These are phyloP conservation scores for Cheiracanthium punctorium DNA, from an alignment of 2,888 invertebrate species.

Conservation along the genomic window DNA sequence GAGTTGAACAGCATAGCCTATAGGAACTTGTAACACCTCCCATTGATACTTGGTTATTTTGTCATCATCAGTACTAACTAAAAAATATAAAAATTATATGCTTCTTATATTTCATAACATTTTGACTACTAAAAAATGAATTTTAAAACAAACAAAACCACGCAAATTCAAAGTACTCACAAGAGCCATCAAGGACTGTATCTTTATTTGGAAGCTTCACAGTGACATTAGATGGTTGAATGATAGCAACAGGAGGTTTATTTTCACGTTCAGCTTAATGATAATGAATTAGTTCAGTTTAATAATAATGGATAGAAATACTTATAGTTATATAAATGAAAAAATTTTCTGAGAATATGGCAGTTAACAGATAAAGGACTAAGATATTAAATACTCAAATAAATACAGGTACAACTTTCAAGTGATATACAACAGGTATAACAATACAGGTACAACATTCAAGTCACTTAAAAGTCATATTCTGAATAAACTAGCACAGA, in stretches of 20 bases:
- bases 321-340: too few relatives aligned
- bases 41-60: conserved; percentile 92
- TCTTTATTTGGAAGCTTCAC: conserved; percentile 92
- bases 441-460: too few relatives aligned
- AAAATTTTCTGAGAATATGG: too few relatives aligned
- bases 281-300: too few relatives aligned
- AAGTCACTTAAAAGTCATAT: too few relatives aligned
- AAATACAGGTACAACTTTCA: too few relatives aligned
- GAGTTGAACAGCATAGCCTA: conserved; percentile 84
- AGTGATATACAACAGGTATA: too few relatives aligned
- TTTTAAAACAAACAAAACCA: too few relatives aligned
- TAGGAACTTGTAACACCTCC: conserved; percentile 92
- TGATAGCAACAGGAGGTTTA: conserved; percentile 86
- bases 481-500: too few relatives aligned
- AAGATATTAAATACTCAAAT: not conserved
- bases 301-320: too few relatives aligned
- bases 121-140: too few relatives aligned
- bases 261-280: conserved; percentile 85
- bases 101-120: too few relatives aligned
- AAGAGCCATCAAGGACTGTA: conserved; percentile 88
- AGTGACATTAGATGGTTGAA: conserved; percentile 89
- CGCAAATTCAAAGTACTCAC: conserved; percentile 72
- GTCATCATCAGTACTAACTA: conserved; percentile 86
- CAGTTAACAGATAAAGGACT: not conserved
- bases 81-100: conserved; percentile 26